Percentiles rank a stretch among this genome's conserved stretches.
Conservation (phyloP, 2,797 vertebrate genomes). For the Liparis tanakae region DNA sequence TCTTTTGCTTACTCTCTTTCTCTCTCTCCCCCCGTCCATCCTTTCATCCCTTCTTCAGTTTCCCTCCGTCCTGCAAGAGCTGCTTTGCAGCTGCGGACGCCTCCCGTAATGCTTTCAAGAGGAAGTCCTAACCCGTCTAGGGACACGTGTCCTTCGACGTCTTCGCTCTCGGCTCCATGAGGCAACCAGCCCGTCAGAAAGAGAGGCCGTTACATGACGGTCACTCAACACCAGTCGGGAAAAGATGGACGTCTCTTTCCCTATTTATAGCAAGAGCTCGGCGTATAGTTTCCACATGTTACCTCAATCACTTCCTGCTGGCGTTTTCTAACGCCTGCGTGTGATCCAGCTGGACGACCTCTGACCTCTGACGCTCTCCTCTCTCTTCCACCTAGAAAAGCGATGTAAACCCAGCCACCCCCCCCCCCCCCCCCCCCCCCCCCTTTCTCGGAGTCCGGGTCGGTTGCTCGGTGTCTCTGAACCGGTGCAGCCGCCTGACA, state of each 20-base stretch:
- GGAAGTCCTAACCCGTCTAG: constrained; percentile 17
- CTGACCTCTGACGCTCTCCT: constrained; percentile 38
- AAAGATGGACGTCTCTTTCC: neutral
- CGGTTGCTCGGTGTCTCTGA: constrained; percentile 46
- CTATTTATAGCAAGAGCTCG: constrained; percentile 31
- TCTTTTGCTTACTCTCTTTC: neutral
- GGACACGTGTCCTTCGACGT: neutral
- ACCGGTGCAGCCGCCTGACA: constrained; percentile 18
- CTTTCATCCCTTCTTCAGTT: constrained; percentile 10
- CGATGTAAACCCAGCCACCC: constrained; percentile 2
- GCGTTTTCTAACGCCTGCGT: constrained; percentile 31
- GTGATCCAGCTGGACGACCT: constrained; percentile 60
- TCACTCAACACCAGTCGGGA: constrained; percentile 24
- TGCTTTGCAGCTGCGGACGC: constrained; percentile 60
- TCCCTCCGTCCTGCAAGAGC: constrained; percentile 47
- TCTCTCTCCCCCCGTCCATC: constrained; percentile 4
- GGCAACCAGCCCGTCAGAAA: neutral
- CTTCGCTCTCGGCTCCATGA: neutral
- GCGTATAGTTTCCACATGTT: constrained; percentile 40
- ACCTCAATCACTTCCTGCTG: constrained; percentile 45
- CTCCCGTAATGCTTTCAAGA: constrained; percentile 48
- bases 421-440: neutral
- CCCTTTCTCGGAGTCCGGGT: constrained; percentile 34
- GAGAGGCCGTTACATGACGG: neutral
- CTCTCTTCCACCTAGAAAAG: constrained; percentile 34